Evolutionary conservation across 2,888 invertebrate genomes (phyloP), one percentile per base, ranked within the genome.

Genomic region (Nomada ferruginata): DNA sequence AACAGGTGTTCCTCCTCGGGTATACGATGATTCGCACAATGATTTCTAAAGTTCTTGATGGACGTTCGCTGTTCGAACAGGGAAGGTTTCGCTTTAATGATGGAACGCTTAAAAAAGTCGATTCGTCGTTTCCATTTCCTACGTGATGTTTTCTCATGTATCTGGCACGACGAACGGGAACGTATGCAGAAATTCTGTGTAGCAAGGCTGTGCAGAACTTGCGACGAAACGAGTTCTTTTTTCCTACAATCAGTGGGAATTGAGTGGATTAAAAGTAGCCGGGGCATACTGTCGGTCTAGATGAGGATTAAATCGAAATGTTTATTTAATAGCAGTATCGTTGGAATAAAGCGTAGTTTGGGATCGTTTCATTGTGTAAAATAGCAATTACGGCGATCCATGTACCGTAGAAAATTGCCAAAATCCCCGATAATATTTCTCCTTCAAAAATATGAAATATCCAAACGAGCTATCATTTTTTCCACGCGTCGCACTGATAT

Each of bases 101-200:
- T 50, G 44, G 44, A 47, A 15, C 26, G 69, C 63, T 47, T 57
- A 63, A 47, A 57, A 63, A 29, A 55, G 53, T 23, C 72, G 65
- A 60, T 57, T 65, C 23, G 15, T n/a, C 36, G 66, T 66, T 53
- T 66, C 47, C 61, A 50, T 59, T 68, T 77, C 50, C 57, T 15
- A 36, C 53, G 60, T 26, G 44, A 59, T 63, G 69, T 42, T 60
- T 69, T 44, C 69, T 52, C 75, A 69, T 53, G 69, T 64, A 52
- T 79, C 69, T 73, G 73, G 66, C 77, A 73, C 77, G 64, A 29
- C 52, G 57, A 79, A 69, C 79, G 75, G 68, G 75, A 69, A 65
- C 76, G 64, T 29, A 26, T 20, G 42, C 70, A 50, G 60, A 65
- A 65, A 68, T 68, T 57, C 75, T 36, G 50, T 52, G 23, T 52